Conservation (phyloP, 2,113 vertebrate species). For the Bombycilla garrulus region DNA sequence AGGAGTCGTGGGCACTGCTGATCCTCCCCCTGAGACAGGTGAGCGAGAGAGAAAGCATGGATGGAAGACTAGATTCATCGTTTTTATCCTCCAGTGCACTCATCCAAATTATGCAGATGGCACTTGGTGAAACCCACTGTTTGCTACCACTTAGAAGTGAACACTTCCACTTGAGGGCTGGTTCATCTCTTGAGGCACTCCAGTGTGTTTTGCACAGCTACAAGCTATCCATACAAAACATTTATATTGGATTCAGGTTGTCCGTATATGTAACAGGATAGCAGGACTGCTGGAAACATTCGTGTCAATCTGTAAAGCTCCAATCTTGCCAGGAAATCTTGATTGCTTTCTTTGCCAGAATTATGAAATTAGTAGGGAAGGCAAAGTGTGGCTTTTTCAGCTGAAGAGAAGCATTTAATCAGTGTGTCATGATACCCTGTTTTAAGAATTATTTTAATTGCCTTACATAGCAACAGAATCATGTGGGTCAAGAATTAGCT, state of each 20-base stretch:
- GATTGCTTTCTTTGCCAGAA: neutral
- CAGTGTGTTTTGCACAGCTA: neutral
- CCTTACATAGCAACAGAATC: slow-evolving; percentile 8
- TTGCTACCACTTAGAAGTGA: neutral
- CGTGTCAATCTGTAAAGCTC: neutral
- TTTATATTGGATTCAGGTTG: neutral
- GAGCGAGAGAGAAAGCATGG: neutral
- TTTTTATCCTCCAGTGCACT: neutral
- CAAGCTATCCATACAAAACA: neutral
- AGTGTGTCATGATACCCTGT: neutral
- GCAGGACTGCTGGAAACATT: neutral
- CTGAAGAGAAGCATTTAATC: slow-evolving; percentile 18
- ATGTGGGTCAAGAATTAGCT: slow-evolving; percentile 14
- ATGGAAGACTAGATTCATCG: neutral
- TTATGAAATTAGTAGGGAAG: neutral
- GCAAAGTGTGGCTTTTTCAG: neutral
- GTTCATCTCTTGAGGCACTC: neutral
- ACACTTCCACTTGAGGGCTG: neutral
- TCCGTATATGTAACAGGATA: neutral
- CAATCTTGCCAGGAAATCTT: neutral
- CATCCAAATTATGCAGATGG: neutral
- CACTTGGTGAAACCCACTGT: fast-evolving
- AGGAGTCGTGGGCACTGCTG: neutral
- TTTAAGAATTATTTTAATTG: slow-evolving; percentile 13
- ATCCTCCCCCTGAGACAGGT: neutral